These are phyloP conservation scores for Rhagium mordax DNA, from an alignment of 2,888 invertebrate species.

Conservation along the genomic window DNA sequence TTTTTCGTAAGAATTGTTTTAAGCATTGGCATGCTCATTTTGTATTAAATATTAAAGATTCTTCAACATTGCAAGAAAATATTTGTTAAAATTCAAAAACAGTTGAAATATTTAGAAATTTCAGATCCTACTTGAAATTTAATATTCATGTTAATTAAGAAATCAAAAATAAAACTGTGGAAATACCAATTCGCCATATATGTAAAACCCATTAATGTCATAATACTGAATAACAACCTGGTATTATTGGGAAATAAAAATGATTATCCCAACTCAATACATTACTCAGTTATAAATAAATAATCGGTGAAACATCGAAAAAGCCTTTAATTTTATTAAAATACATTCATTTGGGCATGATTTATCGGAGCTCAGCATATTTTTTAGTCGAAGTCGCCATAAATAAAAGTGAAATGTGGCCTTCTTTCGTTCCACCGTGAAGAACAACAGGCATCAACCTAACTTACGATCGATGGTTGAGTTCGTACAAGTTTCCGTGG, in stretches of 20 bases:
- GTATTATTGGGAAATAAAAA: conserved; percentile 4
- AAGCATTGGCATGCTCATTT: too few relatives aligned
- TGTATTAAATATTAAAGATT: too few relatives aligned
- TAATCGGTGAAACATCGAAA: conserved; percentile 2
- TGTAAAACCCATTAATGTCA: not conserved
- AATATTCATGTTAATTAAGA: not conserved
- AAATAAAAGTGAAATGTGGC: conserved; percentile 52
- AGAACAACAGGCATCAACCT: conserved; percentile 49
- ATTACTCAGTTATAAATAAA: conserved; percentile 17
- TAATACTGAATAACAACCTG: conserved; percentile 2
- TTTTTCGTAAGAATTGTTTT: too few relatives aligned
- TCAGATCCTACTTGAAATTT: not conserved
- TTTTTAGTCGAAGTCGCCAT: conserved; percentile 45
- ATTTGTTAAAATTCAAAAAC: too few relatives aligned
- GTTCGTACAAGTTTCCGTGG: conserved; percentile 52
- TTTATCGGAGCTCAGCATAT: conserved; percentile 47
- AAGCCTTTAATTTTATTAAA: conserved; percentile 28
- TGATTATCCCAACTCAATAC: not conserved
- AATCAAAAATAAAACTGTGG: not conserved
- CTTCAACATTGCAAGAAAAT: too few relatives aligned
- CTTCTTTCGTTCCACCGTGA: conserved; percentile 46
- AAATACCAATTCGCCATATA: conserved; percentile 15
- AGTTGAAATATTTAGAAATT: too few relatives aligned
- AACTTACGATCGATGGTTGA: conserved; percentile 51
- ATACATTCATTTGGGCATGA: conserved; percentile 34